Evolutionary conservation across 2,113 vertebrate species (phyloP), one percentile per base, ranked within the genome.

Genomic region (Myiagra hebetior): DNA sequence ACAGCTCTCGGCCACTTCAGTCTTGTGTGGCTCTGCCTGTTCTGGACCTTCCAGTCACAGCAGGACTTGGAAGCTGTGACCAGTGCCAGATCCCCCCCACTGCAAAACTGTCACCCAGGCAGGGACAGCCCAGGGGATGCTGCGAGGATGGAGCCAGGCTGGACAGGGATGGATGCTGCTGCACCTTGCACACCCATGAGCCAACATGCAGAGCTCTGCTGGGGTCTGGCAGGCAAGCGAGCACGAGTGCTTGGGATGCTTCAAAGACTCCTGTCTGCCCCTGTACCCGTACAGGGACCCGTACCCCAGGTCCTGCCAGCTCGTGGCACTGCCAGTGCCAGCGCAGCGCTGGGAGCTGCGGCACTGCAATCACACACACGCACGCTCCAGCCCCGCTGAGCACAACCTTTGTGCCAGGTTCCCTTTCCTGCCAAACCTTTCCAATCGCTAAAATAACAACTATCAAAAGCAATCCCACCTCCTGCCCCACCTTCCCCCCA

Each of bases 401-500:
- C 82, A 8, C 87, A 80, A 92, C 91, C 94, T 91, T 96, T 95
- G 93, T 90, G 82, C 70, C 79, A 35, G 83, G 89, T 59, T 73
- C 33, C 39, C 57, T 88, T 77, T 79, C 75, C 76, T 95, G 89
- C 85, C 90, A 88, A 96, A 87, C 73, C 87, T 55, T 37, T 72
- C 87, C 73, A 60, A 63, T 77, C 7, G 3, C 64, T 92, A 26
- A 84, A 96, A 92, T 79, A 96, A 93, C 59, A 89, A 77, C 91
- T 91, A 91, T 95, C 92, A 94, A 91, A 83, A 95, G 87, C 92
- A 50, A 93, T 31, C 55, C 77, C 82, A 80, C 85, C 93, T 64
- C 83, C 87, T 6, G 41, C 69, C 56, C 95, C 85, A 87, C 89
- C 92, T 87, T 68, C 56, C 41, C 78, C 64, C 57, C 1, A 15